These are phyloP conservation scores for Falco cherrug DNA, from an alignment of 2,797 vertebrate genomes.

Conservation along the genomic window DNA sequence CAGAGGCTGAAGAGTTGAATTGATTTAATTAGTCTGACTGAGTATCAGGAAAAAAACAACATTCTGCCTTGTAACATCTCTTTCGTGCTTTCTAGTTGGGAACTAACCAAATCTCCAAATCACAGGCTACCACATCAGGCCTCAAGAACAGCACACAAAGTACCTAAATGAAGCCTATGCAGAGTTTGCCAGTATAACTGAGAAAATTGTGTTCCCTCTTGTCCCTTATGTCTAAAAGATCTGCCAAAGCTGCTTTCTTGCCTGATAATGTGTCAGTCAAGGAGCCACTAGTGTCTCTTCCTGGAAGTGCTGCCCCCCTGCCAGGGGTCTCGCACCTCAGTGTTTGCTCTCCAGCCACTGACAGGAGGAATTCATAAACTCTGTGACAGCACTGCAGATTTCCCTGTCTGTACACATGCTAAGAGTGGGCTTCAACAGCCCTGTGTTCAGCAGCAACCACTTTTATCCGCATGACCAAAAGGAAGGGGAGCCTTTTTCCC, in stretches of 20 bases:
- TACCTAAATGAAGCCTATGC: not conserved
- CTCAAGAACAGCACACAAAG: not conserved
- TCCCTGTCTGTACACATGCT: fast-evolving
- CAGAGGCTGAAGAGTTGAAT: not conserved
- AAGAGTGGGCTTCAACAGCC: not conserved
- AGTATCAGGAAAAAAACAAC: not conserved
- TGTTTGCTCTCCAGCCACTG: not conserved
- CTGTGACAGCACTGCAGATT: not conserved
- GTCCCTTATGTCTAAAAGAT: not conserved
- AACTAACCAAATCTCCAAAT: not conserved
- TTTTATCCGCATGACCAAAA: not conserved
- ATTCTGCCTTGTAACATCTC: not conserved
- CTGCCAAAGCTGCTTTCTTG: not conserved
- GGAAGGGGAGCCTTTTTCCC: not conserved
- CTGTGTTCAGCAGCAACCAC: not conserved
- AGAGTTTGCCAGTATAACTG: not conserved
- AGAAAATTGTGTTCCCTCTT: not conserved
- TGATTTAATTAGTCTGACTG: not conserved
- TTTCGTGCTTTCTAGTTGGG: not conserved
- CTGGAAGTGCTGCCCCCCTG: not conserved
- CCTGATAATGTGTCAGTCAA: not conserved
- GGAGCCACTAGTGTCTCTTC: not conserved
- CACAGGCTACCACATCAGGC: not conserved
- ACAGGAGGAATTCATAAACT: not conserved
- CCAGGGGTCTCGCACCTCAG: not conserved